Conservation (phyloP, 2,113 vertebrate genomes). For the Clupea harengus region DNA sequence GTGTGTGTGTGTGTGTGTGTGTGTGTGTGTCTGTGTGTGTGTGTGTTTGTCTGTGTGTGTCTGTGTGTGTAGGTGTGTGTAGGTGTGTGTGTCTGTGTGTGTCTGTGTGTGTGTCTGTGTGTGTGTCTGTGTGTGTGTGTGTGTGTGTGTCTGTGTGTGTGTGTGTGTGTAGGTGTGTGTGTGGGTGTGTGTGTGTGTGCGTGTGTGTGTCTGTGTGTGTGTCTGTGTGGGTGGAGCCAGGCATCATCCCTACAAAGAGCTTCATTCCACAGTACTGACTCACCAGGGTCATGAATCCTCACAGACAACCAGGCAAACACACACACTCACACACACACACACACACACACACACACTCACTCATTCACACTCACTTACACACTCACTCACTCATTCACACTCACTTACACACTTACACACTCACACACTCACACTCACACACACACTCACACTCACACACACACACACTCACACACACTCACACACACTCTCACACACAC, state of each 20-base stretch:
- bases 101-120: neutral
- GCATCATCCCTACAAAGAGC: neutral
- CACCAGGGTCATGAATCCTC: neutral
- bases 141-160: neutral
- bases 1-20: no score
- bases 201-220: neutral
- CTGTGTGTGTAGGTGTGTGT: neutral
- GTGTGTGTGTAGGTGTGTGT: no score
- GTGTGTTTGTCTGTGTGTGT: neutral
- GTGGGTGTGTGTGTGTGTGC: no score
- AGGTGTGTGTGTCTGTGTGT: neutral
- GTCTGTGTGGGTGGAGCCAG: neutral
- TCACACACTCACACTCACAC: neutral
- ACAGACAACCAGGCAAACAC: neutral
- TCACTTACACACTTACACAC: neutral
- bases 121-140: no score
- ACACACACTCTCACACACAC: neutral
- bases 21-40: neutral
- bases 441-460: neutral
- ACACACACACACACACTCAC: neutral
- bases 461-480: slow-evolving; percentile 3
- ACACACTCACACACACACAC: neutral
- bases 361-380: neutral
- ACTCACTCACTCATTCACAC: neutral
- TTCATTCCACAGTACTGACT: neutral